Percentiles rank a stretch among this genome's conserved stretches.
phyloP scores from a whole-genome alignment of 1,140 invertebrate genomes.

The Ooceraea biroi region DNA sequence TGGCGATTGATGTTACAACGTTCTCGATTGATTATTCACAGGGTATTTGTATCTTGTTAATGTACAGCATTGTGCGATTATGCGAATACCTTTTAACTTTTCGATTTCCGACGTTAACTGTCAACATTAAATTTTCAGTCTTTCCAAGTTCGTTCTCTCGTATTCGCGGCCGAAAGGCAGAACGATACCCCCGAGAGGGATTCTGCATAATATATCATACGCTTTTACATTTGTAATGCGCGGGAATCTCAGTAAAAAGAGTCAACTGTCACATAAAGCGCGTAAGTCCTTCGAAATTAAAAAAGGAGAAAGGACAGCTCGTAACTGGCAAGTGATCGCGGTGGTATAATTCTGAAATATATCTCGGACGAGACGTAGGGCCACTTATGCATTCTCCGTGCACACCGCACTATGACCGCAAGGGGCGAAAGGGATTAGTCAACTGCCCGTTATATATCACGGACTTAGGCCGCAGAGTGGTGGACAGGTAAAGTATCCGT shows the following conservation, averaged over 20 bases:
- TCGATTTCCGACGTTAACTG: neutral
- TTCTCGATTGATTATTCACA: neutral
- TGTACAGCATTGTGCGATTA: neutral
- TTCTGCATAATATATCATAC: slow-evolving; percentile 42
- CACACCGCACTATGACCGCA: slow-evolving; percentile 55
- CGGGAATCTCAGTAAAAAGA: slow-evolving; percentile 26
- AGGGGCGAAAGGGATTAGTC: slow-evolving; percentile 79
- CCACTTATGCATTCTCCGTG: slow-evolving; percentile 60
- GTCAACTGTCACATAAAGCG: slow-evolving; percentile 38
- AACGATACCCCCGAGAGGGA: neutral
- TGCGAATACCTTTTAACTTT: neutral
- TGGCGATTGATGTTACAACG: neutral
- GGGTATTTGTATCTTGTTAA: neutral
- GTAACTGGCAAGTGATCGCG: slow-evolving; percentile 52
- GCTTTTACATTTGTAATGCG: slow-evolving; percentile 46
- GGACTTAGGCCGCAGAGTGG: slow-evolving; percentile 64
- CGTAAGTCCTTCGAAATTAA: slow-evolving; percentile 32
- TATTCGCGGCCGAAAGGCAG: neutral
- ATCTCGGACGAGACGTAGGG: slow-evolving; percentile 59
- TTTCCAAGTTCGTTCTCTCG: slow-evolving; percentile 6
- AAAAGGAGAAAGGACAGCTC: neutral
- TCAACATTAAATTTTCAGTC: slow-evolving; percentile 31
- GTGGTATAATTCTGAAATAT: slow-evolving; percentile 64
- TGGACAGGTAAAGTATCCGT: slow-evolving; percentile 77
- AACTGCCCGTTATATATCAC: slow-evolving; percentile 82